Conservation (phyloP, 2,797 vertebrate species). For the Scolopax rusticola region DNA sequence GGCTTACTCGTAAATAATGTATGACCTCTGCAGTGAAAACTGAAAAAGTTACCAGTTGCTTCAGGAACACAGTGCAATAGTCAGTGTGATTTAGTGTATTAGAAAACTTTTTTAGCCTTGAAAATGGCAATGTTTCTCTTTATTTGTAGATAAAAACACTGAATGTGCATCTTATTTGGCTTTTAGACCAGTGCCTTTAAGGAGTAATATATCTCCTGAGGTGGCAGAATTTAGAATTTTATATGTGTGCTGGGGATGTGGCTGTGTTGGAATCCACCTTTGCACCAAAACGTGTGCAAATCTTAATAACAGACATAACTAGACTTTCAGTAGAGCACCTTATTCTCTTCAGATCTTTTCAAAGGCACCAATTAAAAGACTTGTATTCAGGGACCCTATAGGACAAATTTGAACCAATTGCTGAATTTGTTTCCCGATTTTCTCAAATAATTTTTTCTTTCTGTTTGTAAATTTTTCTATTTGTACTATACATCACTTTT, state of each 20-base stretch:
- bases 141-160: not conserved
- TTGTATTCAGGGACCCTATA: not conserved
- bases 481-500: not conserved
- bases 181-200: not conserved
- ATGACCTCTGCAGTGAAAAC: not conserved
- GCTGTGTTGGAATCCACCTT: not conserved
- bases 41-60: not conserved
- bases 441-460: not conserved
- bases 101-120: not conserved
- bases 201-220: not conserved
- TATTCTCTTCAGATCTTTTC: not conserved
- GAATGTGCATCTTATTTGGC: not conserved
- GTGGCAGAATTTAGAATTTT: not conserved
- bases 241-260: not conserved
- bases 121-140: not conserved
- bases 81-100: not conserved
- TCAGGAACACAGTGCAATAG: not conserved
- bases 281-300: not conserved
- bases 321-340: not conserved
- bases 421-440: not conserved
- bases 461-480: not conserved
- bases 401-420: not conserved
- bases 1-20: slow-evolving; percentile 8
- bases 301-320: not conserved
- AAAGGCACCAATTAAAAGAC: not conserved